These are phyloP conservation scores for Halichoerus grypus DNA, from an alignment of 2,113 vertebrate genomes.

Conservation along the genomic window DNA sequence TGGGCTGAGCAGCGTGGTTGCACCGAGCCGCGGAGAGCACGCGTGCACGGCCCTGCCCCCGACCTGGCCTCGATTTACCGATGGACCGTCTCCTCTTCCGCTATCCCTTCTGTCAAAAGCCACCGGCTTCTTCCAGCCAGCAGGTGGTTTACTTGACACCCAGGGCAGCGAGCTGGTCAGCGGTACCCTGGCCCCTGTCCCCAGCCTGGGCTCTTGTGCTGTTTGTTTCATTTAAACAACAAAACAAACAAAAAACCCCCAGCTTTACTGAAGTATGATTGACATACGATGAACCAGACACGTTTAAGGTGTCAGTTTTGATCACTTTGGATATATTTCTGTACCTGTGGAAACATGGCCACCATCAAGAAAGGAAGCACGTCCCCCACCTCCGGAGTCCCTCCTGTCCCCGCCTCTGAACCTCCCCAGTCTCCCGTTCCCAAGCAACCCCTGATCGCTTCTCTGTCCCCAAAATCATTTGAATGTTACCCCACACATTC, in stretches of 20 bases:
- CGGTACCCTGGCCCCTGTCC: not conserved
- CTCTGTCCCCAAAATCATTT: too few species aligned
- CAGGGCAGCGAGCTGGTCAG: not conserved
- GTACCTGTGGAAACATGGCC: not conserved
- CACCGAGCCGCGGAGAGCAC: not conserved
- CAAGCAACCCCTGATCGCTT: not conserved
- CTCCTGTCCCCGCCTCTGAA: not conserved
- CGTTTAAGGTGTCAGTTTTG: not conserved
- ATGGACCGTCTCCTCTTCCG: fast-evolving
- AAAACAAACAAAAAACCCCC: too few species aligned
- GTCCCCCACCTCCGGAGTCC: too few species aligned
- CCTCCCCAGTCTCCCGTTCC: not conserved
- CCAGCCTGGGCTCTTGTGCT: not conserved
- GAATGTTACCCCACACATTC: not conserved
- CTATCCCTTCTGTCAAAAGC: not conserved
- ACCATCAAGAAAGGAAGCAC: not conserved
- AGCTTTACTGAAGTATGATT: not conserved
- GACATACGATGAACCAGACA: too few species aligned
- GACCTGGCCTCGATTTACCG: fast-evolving
- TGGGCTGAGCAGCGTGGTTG: not conserved
- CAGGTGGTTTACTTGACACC: too few species aligned
- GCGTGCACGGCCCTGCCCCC: too few species aligned
- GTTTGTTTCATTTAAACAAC: not conserved
- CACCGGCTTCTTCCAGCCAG: not conserved
- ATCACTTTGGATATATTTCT: not conserved